Evolutionary conservation across 2,888 invertebrate species (phyloP), one percentile per base, ranked within the genome.

Genomic region (Synergus itoensis): DNA sequence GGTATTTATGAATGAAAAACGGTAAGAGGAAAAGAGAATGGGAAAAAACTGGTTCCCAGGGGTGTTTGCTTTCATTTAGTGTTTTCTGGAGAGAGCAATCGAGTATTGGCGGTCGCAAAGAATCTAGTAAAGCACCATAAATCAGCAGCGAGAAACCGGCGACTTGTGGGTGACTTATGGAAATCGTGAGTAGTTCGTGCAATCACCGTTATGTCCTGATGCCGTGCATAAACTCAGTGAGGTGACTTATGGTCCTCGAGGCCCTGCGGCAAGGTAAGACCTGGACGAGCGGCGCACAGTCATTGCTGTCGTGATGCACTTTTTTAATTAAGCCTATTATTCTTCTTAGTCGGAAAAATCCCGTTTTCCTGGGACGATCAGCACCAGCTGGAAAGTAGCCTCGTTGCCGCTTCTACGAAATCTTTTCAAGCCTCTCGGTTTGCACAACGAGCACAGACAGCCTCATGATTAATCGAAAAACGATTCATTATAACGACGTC

Each of bases 101-200:
- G 28, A 36, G 21, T 69, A 36, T 69, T 53, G 69, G 28, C 48
- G 36, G 69, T 69, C 53, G 77, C 53, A 69, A 62, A 81, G 82
- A 82, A 82, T 81, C 80, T 76, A 77, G 79, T 63, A 82, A 84
- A 84, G 65, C 79, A 81, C 79, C 81, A 82, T 85, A 85, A 85
- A 85, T 84, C 85, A 84, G 80, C 64, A 57, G 77, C 62, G 78
- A 80, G 80, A 83, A 83, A 81, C 82, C 79, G 80, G 81, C 65
- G 80, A 82, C 81, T 84, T 79, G 83, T 85, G 81, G 85, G 87
- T 89, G 88, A 89, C 88, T 89, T 88, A 89, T 89, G 88, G 88
- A 89, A 88, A 88, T 87, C 88, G 88, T 89, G 88, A 88, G 86
- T 83, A 86, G 87, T 88, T 88, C 85, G 87, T 86, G 86, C 86